A percentile compares a stretch with the other conserved stretches of the same genome.
Conservation (phyloP, 2,113 vertebrate species). For the Trematomus loennbergii region DNA sequence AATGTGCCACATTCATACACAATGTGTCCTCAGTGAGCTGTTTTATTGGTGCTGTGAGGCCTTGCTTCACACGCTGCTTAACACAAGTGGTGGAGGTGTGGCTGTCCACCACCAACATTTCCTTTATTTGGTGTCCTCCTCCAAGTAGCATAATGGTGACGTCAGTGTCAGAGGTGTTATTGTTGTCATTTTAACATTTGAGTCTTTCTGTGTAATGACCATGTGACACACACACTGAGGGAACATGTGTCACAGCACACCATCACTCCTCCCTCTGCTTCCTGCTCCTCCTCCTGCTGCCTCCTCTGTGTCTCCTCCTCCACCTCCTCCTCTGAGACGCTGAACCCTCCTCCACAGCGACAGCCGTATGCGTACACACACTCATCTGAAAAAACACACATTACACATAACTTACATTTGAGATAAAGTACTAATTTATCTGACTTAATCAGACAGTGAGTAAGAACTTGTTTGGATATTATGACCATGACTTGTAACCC, state of each 20-base stretch:
- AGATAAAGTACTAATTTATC: neutral
- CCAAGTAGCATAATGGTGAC: neutral
- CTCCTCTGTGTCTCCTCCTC: constrained; percentile 43
- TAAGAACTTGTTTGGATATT: neutral
- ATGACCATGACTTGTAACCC: neutral
- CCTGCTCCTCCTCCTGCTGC: constrained; percentile 30
- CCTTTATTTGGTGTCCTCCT: neutral
- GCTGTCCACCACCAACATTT: neutral
- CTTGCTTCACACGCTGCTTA: neutral
- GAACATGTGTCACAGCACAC: constrained; percentile 85
- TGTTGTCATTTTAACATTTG: neutral
- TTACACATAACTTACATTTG: neutral
- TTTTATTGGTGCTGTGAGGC: neutral
- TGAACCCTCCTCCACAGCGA: constrained; percentile 82
- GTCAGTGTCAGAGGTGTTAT: neutral
- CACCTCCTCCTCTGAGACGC: constrained; percentile 63
- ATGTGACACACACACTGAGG: constrained; percentile 78
- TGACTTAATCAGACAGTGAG: neutral
- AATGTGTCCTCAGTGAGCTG: neutral
- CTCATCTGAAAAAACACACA: constrained; percentile 58
- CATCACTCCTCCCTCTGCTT: constrained; percentile 35
- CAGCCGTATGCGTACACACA: constrained; percentile 63
- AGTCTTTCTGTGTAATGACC: constrained; percentile 13
- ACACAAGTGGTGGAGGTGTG: neutral
- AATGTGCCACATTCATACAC: neutral